These are phyloP conservation scores for Leucophenga montana DNA, from an alignment of 2,888 invertebrate genomes.

Conservation along the genomic window DNA sequence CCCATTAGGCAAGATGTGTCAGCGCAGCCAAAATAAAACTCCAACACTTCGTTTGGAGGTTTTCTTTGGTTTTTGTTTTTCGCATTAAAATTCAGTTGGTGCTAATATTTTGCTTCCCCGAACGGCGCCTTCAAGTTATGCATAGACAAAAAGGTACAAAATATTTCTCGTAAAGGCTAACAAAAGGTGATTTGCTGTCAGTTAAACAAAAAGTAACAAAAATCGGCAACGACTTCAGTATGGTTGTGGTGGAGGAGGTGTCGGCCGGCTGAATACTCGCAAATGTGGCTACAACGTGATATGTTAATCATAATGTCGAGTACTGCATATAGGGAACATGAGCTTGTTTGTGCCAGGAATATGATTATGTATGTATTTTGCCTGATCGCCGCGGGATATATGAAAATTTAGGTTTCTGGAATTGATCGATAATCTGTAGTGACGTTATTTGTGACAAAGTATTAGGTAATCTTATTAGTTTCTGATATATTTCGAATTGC, in stretches of 20 bases:
- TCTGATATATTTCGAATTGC: no score
- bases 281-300: conserved; percentile 65
- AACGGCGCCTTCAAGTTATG: conserved; percentile 20
- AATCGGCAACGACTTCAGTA: conserved; percentile 41
- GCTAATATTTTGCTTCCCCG: conserved; percentile 60
- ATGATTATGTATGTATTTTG: no score
- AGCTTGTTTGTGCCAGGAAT: no score
- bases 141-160: conserved; percentile 22
- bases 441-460: no score
- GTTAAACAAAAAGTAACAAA: conserved; percentile 7
- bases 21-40: conserved; percentile 27
- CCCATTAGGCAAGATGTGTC: conserved; percentile 57
- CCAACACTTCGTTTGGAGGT: conserved; percentile 37
- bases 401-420: no score
- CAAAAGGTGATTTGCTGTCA: conserved; percentile 54
- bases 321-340: no score
- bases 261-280: conserved; percentile 26
- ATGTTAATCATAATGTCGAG: conserved; percentile 67
- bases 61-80: conserved; percentile 40
- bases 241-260: conserved; percentile 38
- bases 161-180: conserved; percentile 18
- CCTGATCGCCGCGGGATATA: no score
- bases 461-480: no score
- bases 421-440: no score
- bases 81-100: conserved; percentile 63